A percentile compares a stretch with the other conserved stretches of the same genome.
Conservation (phyloP, 2,113 vertebrate species). For the Chaenocephalus aceratus region DNA sequence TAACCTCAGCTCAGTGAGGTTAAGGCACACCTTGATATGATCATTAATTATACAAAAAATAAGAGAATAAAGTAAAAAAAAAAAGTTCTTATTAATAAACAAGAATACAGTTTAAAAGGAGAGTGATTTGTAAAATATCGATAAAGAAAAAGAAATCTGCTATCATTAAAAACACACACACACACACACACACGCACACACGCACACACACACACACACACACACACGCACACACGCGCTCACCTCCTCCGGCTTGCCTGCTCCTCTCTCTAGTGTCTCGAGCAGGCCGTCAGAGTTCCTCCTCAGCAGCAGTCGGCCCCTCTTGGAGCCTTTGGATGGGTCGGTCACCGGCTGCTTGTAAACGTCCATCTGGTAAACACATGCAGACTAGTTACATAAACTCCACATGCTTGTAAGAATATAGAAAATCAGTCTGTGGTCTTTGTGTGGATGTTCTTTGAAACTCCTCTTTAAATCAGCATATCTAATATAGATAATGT, state of each 20-base stretch:
- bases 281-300: constrained; percentile 81
- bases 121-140: no score
- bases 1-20: no score
- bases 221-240: neutral
- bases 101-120: no score
- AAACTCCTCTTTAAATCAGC: neutral
- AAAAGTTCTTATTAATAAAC: no score
- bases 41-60: no score
- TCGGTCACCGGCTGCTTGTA: constrained; percentile 85
- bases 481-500: neutral
- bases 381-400: neutral
- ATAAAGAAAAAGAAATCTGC: no score
- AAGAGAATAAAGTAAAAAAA: no score
- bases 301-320: constrained; percentile 80
- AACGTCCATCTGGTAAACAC: constrained; percentile 80
- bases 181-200: no score
- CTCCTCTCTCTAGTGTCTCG: constrained; percentile 82
- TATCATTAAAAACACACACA: no score
- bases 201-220: no score
- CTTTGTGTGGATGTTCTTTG: neutral
- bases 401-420: neutral
- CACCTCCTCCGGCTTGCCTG: constrained; percentile 84
- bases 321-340: constrained; percentile 83
- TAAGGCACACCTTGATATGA: no score
- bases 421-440: neutral